Conservation (phyloP, 2,888 invertebrate species). For the Pycnomerus fuliginosus region DNA sequence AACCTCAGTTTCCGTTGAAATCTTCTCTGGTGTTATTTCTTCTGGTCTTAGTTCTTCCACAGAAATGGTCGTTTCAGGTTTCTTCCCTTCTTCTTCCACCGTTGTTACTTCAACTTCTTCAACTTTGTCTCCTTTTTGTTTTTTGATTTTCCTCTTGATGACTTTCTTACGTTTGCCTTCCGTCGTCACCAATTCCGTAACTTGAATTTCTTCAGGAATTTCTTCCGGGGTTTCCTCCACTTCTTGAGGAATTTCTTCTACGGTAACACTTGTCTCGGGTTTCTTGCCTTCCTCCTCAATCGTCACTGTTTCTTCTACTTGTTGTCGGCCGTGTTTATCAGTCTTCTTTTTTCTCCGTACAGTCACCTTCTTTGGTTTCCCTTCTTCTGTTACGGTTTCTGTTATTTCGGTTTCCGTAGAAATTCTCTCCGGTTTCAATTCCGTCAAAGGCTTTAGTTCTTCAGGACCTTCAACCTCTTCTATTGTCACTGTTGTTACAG, state of each 20-base stretch:
- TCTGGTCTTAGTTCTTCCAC: slow-evolving; percentile 41
- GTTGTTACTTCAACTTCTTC: slow-evolving; percentile 45
- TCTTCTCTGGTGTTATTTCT: slow-evolving; percentile 28
- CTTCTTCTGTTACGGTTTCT: slow-evolving; percentile 46
- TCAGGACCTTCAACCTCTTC: slow-evolving; percentile 30
- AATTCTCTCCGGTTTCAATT: slow-evolving; percentile 34
- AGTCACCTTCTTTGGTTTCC: slow-evolving; percentile 33
- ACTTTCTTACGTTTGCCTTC: slow-evolving; percentile 48
- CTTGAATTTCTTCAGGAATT: slow-evolving; percentile 36
- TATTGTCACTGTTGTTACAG: slow-evolving; percentile 40
- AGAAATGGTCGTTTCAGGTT: slow-evolving; percentile 5
- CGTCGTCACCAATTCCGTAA: slow-evolving; percentile 43
- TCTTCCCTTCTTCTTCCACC: slow-evolving; percentile 25
- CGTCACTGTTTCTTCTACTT: slow-evolving; percentile 51
- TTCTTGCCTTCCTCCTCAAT: slow-evolving; percentile 52
- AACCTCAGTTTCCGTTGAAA: slow-evolving; percentile 39
- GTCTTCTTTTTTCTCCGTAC: slow-evolving; percentile 26
- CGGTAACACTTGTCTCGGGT: slow-evolving; percentile 33
- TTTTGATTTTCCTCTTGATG: slow-evolving; percentile 55
- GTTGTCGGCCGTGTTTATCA: slow-evolving; percentile 30
- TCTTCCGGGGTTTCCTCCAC: slow-evolving; percentile 29
- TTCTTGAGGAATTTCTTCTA: slow-evolving; percentile 31
- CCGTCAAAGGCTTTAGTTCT: slow-evolving; percentile 6
- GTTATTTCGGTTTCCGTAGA: slow-evolving; percentile 37
- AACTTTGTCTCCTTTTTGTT: slow-evolving; percentile 47